Percentiles rank a stretch among this genome's conserved stretches.
phyloP scores from a whole-genome alignment of 2,113 vertebrate genomes.

The Pica pica region DNA sequence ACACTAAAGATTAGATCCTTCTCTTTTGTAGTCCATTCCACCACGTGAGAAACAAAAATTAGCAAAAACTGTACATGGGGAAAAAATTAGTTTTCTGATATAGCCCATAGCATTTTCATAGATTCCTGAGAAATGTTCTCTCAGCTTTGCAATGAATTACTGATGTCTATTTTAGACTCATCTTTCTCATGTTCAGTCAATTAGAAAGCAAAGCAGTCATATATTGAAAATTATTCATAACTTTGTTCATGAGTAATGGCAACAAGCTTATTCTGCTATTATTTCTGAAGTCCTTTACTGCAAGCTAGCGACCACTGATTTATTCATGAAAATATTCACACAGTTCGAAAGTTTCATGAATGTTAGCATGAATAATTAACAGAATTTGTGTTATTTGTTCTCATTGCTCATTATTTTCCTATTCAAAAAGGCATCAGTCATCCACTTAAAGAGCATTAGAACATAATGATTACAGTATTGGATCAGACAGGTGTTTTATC shows the following conservation, averaged over 20 bases:
- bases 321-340: constrained; percentile 37
- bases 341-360: neutral
- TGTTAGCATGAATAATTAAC: constrained; percentile 23
- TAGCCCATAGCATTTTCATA: neutral
- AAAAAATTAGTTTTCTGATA: neutral
- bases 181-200: neutral
- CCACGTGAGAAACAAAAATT: neutral
- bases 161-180: neutral
- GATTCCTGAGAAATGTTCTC: neutral
- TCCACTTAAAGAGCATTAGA: neutral
- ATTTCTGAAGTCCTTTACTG: neutral
- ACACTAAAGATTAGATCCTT: neutral
- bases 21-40: neutral
- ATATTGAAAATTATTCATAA: neutral
- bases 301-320: neutral
- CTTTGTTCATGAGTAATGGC: neutral
- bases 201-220: neutral
- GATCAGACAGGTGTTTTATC: neutral
- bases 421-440: neutral
- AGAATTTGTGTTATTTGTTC: neutral
- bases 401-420: neutral
- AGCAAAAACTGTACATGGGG: neutral
- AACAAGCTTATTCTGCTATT: neutral
- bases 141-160: neutral
- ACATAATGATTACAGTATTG: neutral